Evolutionary conservation across 2,888 invertebrate genomes (phyloP).

Genomic region (Xestoiulus laeticollis): DNA sequence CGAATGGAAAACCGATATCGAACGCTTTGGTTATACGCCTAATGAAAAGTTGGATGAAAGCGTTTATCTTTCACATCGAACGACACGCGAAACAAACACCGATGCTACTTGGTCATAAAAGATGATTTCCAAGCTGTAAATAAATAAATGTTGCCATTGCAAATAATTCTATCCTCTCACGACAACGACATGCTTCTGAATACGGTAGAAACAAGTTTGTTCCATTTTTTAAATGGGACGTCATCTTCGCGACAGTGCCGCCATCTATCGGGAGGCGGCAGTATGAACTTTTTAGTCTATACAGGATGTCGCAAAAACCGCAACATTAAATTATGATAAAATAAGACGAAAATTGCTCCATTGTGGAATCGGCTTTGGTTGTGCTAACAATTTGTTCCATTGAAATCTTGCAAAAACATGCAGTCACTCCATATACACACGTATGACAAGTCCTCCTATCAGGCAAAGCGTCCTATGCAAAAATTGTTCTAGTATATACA

Average conservation of each 20-base stretch:
- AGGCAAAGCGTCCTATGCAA: no score
- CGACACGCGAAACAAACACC: background rate
- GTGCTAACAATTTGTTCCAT: no score
- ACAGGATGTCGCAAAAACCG: background rate
- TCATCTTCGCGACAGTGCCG: background rate
- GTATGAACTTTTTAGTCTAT: background rate
- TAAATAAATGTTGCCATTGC: constrained; percentile 4
- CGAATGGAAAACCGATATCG: background rate
- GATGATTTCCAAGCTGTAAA: background rate
- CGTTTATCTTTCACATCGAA: background rate
- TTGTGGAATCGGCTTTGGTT: no score
- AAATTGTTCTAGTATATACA: no score
- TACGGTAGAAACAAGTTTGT: background rate
- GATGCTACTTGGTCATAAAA: background rate
- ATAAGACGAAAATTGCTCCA: no score
- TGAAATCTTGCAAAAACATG: no score
- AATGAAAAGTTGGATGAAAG: background rate
- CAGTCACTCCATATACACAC: no score
- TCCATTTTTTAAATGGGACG: background rate
- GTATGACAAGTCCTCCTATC: no score
- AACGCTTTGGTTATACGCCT: background rate
- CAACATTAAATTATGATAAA: no score
- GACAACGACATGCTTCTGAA: background rate
- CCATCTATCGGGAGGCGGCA: background rate
- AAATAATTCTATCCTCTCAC: background rate